Conservation (phyloP, 2,888 invertebrate species). For the Pocota personata region DNA sequence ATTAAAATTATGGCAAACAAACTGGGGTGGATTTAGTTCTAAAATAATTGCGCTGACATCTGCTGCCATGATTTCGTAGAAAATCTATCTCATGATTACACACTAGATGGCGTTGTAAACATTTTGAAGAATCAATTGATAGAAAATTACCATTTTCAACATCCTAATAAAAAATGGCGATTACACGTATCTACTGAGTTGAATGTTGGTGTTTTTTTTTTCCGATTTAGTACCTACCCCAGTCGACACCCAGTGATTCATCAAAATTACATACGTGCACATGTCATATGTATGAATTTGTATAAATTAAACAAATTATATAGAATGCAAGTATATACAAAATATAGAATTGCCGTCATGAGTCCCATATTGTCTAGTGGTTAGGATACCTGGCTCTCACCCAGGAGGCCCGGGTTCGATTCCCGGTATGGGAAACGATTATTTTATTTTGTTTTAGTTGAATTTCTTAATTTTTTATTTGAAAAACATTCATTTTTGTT, state of each 20-base stretch:
- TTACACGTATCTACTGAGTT: neutral
- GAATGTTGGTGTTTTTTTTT: neutral
- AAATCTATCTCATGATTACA: neutral
- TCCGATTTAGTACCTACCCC: too few relatives aligned
- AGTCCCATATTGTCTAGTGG: constrained; percentile 73
- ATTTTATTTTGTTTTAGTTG: constrained; percentile 5
- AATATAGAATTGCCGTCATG: rapidly evolving
- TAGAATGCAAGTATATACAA: neutral
- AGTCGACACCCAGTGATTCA: too few relatives aligned
- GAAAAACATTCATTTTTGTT: too few relatives aligned
- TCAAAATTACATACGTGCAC: too few relatives aligned
- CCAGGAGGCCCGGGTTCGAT: constrained; percentile 74
- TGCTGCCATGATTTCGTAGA: neutral
- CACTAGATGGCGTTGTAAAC: neutral
- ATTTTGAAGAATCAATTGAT: neutral
- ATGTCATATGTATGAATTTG: too few relatives aligned
- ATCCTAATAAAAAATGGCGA: too few relatives aligned
- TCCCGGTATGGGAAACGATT: constrained; percentile 66
- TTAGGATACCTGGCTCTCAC: constrained; percentile 74
- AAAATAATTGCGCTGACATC: neutral
- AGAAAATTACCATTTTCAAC: too few relatives aligned
- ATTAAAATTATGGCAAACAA: neutral
- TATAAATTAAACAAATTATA: neutral
- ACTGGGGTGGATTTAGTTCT: neutral
- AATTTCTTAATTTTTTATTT: neutral